Conservation (phyloP, 2,113 vertebrate genomes). For the Myxocyprinus asiaticus region DNA sequence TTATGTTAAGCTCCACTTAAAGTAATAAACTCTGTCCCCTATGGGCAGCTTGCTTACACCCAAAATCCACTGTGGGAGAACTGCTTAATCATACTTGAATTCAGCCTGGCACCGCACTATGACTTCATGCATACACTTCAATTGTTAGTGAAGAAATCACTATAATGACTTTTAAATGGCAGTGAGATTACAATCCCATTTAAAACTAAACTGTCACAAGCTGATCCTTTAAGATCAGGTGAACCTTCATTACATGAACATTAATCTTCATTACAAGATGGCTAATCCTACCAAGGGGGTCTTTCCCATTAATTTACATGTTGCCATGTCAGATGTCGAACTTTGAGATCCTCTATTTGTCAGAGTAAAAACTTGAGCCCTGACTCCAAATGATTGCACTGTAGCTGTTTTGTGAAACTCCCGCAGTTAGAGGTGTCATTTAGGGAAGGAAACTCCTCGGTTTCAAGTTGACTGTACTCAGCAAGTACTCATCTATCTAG, state of each 20-base stretch:
- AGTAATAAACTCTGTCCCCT: background rate
- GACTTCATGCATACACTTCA: conserved; percentile 33
- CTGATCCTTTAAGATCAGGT: conserved; percentile 34
- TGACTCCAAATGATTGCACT: conserved; percentile 29
- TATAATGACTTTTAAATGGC: conserved; percentile 47
- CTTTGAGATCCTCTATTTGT: conserved; percentile 29
- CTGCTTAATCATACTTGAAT: conserved; percentile 36
- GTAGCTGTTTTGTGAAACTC: background rate
- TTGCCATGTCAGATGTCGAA: conserved; percentile 42
- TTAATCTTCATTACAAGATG: conserved; percentile 56
- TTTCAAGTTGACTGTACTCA: conserved; percentile 11
- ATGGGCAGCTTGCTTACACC: background rate
- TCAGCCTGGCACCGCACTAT: background rate
- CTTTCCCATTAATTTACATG: conserved; percentile 4
- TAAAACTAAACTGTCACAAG: conserved; percentile 29
- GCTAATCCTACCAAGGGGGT: conserved; percentile 33
- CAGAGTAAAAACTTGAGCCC: conserved; percentile 21
- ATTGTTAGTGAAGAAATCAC: conserved; percentile 1
- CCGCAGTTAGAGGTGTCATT: conserved; percentile 7
- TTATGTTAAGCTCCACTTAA: conserved; percentile 22
- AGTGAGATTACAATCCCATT: conserved; percentile 36
- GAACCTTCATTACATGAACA: conserved; percentile 54
- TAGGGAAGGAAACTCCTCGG: conserved; percentile 25
- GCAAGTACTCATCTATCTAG: conserved; percentile 43
- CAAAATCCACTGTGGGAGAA: conserved; percentile 12